A percentile compares a stretch with the other conserved stretches of the same genome.
Conservation (phyloP, 2,888 invertebrate species). For the Capitulum mitella region DNA sequence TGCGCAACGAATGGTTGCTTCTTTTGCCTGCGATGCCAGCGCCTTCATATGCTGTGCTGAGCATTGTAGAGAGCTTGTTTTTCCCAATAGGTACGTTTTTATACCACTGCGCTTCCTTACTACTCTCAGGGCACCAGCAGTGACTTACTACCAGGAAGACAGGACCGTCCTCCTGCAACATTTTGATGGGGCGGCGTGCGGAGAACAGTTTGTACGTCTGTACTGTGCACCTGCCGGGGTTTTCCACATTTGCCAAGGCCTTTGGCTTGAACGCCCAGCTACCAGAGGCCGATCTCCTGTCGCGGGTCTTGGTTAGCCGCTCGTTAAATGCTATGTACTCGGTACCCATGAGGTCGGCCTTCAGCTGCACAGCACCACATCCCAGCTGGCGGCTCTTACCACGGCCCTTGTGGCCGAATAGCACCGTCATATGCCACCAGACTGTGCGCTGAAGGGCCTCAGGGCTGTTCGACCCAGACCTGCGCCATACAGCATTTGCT, state of each 20-base stretch:
- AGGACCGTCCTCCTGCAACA: background rate
- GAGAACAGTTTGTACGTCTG: too few relatives aligned
- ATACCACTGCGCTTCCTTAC: background rate
- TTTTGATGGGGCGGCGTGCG: too few relatives aligned
- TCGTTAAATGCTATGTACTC: background rate
- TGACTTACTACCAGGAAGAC: background rate
- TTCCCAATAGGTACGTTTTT: background rate
- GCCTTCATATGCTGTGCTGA: background rate
- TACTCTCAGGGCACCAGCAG: background rate
- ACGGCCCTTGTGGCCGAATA: background rate
- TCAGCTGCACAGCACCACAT: background rate
- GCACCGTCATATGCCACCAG: too few relatives aligned
- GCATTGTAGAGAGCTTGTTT: background rate
- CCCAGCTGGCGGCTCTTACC: slow-evolving; percentile 1
- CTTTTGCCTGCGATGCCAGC: background rate
- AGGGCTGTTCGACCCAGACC: background rate
- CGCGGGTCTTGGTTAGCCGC: background rate
- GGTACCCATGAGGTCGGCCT: background rate
- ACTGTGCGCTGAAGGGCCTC: too few relatives aligned
- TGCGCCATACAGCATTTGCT: too few relatives aligned
- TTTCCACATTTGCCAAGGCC: background rate
- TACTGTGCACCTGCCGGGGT: background rate
- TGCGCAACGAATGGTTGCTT: too few relatives aligned
- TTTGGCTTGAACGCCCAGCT: too few relatives aligned
- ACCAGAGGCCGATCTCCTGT: background rate